Evolutionary conservation across 2,888 invertebrate species (phyloP), one percentile per base, ranked within the genome.

Genomic region (Callosobruchus maculatus): DNA sequence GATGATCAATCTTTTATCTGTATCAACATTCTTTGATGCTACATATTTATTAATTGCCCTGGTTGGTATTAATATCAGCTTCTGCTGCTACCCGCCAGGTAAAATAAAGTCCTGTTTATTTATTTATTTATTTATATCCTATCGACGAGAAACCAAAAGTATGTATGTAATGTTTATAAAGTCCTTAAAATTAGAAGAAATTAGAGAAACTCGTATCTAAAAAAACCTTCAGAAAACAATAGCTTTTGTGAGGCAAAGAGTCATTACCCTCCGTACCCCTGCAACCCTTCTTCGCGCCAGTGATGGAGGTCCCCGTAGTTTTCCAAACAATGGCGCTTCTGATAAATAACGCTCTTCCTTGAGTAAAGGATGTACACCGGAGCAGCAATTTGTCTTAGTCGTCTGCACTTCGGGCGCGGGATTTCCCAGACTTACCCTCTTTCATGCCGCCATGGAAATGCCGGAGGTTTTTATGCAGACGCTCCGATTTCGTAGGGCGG

Each of bases 331-430:
- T 76, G 78, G 77, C 72, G 74, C 74, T 72, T 74, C 74, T 77
- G 77, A 78, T 77, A 77, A 78, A 78, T 77, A 76, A 76, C 77
- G 71, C 73, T 74, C 71, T 78, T 77, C 75, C 75, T 75, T 76
- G 74, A 74, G 77, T 73, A 74, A 80, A 79, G 80, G 80, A 80
- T 80, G 77, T 81, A 77, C 78, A 79, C 80, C 77, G 80, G 75
- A 78, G 74, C 72, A 77, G 80, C 80, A 79, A 82, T 83, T 83
- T 81, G 81, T 83, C 83, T 82, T 81, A 79, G 81, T 82, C 80
- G 81, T 79, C 81, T 80, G 76, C 79, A 78, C 78, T 77, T 81
- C 83, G 81, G 80, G 78, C 71, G 77, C 77, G 81, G 81, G 80
- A 81, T 82, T 80, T 77, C 79, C 76, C 78, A 79, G 82, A 80